These are phyloP conservation scores for Phocoena sinus DNA, from an alignment of 2,113 vertebrate genomes.

Conservation along the genomic window DNA sequence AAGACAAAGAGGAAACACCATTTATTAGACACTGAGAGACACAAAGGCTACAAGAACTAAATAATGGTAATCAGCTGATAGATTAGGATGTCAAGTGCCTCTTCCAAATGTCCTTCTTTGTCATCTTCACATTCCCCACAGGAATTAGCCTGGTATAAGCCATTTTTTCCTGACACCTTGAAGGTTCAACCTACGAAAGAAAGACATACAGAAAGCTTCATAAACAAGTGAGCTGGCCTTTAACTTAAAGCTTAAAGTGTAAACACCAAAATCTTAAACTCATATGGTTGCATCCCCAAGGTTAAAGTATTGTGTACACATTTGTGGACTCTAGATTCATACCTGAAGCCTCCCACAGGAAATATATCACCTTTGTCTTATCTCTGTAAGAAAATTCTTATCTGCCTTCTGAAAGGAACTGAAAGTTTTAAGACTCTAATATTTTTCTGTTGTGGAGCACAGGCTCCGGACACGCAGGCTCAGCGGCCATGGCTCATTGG, in stretches of 20 bases:
- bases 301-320: not conserved
- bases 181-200: not conserved
- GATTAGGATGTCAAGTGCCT: not conserved
- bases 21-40: slow-evolving; percentile 2
- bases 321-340: not conserved
- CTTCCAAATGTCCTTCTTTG: not conserved
- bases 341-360: not conserved
- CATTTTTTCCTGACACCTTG: not conserved
- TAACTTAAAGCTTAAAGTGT: not conserved
- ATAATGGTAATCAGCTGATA: not conserved
- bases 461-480: too few relatives aligned
- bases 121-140: not conserved
- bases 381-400: slow-evolving; percentile 16
- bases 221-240: not conserved
- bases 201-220: not conserved
- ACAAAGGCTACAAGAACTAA: not conserved
- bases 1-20: not conserved
- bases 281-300: not conserved
- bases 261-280: not conserved
- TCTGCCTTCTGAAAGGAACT: not conserved
- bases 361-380: not conserved
- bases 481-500: too few relatives aligned
- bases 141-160: not conserved
- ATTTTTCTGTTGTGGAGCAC: not conserved
- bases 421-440: not conserved